Conservation (phyloP, 2,113 vertebrate genomes). For the Bos indicus region DNA sequence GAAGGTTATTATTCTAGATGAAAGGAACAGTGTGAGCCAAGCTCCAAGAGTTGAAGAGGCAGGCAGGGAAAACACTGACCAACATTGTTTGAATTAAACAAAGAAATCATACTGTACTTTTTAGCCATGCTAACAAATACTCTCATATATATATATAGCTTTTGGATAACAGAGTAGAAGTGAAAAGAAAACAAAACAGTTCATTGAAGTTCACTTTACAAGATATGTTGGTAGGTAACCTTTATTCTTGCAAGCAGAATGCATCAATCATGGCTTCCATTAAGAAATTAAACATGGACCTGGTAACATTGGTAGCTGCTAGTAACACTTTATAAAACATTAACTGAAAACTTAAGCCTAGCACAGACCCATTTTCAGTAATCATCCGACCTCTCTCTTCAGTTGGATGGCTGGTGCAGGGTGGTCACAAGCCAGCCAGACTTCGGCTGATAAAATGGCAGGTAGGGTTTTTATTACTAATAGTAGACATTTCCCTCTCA, state of each 20-base stretch:
- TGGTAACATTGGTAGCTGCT: not conserved
- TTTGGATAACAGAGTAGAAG: not conserved
- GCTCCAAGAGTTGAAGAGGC: not conserved
- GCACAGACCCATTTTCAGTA: not conserved
- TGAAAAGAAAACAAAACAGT: not conserved
- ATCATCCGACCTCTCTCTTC: not conserved
- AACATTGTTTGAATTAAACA: not conserved
- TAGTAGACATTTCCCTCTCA: not conserved
- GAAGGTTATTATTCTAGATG: not conserved
- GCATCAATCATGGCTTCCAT: not conserved
- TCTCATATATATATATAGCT: not conserved
- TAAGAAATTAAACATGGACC: not conserved
- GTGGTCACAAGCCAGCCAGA: not conserved
- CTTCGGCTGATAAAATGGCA: not conserved
- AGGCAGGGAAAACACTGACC: not conserved
- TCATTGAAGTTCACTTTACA: not conserved
- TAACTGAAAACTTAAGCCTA: not conserved
- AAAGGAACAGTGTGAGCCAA: not conserved
- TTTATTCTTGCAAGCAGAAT: constrained; percentile 21
- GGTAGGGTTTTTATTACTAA: not conserved
- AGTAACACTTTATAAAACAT: not conserved
- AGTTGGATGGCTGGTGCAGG: not conserved
- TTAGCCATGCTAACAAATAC: not conserved
- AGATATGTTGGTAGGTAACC: not conserved
- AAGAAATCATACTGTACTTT: not conserved